Evolutionary conservation across 2,797 vertebrate species (phyloP).

Genomic region (Antrozous pallidus): DNA sequence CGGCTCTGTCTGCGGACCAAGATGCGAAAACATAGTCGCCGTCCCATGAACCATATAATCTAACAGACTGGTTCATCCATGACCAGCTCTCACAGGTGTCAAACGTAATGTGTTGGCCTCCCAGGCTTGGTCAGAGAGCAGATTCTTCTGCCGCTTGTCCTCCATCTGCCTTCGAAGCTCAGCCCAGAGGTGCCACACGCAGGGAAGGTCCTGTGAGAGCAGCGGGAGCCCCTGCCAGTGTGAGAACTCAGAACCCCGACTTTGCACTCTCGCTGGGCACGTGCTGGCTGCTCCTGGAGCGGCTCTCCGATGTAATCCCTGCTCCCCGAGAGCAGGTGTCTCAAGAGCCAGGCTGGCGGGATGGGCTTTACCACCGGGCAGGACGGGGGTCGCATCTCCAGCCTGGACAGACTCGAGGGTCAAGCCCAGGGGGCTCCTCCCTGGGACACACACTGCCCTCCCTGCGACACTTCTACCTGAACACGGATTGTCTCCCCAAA

Average conservation of each 20-base stretch:
- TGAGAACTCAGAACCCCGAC: not conserved
- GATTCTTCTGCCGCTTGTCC: not conserved
- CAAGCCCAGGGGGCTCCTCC: not conserved
- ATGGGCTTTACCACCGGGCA: accelerated
- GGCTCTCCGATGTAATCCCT: accelerated
- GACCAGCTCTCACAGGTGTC: not conserved
- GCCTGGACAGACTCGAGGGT: accelerated
- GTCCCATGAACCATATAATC: accelerated
- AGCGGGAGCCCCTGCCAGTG: accelerated
- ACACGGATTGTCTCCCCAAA: not conserved
- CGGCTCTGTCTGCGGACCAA: not conserved
- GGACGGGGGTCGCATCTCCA: accelerated
- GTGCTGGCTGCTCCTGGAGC: accelerated
- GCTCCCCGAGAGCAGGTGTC: no score
- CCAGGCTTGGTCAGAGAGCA: not conserved
- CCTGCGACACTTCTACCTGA: not conserved
- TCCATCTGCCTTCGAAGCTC: not conserved
- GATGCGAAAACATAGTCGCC: not conserved
- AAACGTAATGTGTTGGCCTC: accelerated
- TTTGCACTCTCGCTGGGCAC: accelerated
- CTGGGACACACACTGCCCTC: not conserved
- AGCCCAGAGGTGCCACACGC: not conserved
- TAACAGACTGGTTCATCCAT: not conserved
- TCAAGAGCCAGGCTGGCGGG: not conserved
- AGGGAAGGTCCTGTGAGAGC: no score